These are phyloP conservation scores for Perca schrenkii DNA, from an alignment of 2,113 vertebrate species.

Conservation along the genomic window DNA sequence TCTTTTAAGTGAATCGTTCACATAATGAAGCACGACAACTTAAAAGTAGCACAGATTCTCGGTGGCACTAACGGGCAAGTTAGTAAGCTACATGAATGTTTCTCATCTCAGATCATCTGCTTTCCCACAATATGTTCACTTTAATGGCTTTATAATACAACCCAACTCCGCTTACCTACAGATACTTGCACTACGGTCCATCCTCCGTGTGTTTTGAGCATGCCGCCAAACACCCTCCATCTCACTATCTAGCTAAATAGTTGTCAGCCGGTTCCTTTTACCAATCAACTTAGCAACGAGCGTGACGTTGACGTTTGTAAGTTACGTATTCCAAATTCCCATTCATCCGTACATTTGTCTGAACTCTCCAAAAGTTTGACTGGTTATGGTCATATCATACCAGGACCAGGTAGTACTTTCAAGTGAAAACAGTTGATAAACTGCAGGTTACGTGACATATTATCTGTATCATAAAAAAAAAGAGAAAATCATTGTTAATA, in stretches of 20 bases:
- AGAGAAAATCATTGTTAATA: slow-evolving; percentile 33
- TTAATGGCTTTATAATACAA: accelerated
- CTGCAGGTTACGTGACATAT: background rate
- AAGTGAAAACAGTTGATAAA: background rate
- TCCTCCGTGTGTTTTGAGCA: slow-evolving; percentile 42
- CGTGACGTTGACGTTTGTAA: slow-evolving; percentile 17
- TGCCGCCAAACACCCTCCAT: slow-evolving; percentile 1
- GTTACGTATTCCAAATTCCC: background rate
- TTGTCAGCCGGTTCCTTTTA: slow-evolving; percentile 42
- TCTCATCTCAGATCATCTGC: background rate
- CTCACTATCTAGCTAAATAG: slow-evolving; percentile 61
- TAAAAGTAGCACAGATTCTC: background rate
- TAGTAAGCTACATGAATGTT: background rate
- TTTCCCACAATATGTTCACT: accelerated
- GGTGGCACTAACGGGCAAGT: background rate
- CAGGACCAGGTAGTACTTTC: background rate
- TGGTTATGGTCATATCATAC: background rate
- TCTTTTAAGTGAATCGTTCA: too few relatives aligned
- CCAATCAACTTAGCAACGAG: slow-evolving; percentile 56
- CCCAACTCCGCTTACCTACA: slow-evolving; percentile 75
- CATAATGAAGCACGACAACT: accelerated
- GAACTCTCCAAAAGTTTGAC: background rate
- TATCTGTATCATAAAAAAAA: background rate
- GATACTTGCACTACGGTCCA: slow-evolving; percentile 60
- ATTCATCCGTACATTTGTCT: background rate